These are phyloP conservation scores for Cerastoderma edule DNA, from an alignment of 2,888 invertebrate genomes.

Conservation along the genomic window DNA sequence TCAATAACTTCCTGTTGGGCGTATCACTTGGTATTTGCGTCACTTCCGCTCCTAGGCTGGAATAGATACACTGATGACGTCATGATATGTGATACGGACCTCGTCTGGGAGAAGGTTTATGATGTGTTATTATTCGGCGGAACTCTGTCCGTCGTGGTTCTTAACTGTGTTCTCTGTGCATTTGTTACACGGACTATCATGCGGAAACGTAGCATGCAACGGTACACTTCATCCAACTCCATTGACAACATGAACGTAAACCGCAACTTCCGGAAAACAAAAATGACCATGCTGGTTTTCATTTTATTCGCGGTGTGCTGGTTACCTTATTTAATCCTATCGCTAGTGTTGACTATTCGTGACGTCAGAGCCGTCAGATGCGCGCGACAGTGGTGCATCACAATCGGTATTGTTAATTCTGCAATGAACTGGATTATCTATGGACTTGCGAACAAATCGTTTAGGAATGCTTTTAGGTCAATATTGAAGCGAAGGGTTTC, in stretches of 20 bases:
- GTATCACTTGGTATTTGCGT: slow-evolving; percentile 40
- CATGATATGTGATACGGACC: slow-evolving; percentile 40
- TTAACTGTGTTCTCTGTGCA: slow-evolving; percentile 41
- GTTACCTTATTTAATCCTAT: slow-evolving; percentile 44
- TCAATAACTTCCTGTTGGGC: slow-evolving; percentile 40
- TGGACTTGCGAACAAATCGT: slow-evolving; percentile 48
- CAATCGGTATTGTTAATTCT: slow-evolving; percentile 42
- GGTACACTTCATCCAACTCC: slow-evolving; percentile 28
- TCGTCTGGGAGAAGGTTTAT: slow-evolving; percentile 45
- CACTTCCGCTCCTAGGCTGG: slow-evolving; percentile 43
- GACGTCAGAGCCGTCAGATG: slow-evolving; percentile 25
- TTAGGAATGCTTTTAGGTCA: slow-evolving; percentile 43
- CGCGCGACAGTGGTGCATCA: slow-evolving; percentile 41
- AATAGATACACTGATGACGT: slow-evolving; percentile 37
- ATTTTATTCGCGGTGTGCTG: slow-evolving; percentile 45
- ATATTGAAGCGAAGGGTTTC: slow-evolving; percentile 22
- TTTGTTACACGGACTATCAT: slow-evolving; percentile 37
- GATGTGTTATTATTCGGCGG: slow-evolving; percentile 42
- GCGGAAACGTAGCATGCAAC: slow-evolving; percentile 8
- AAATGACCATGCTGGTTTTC: slow-evolving; percentile 47
- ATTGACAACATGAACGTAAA: slow-evolving; percentile 11
- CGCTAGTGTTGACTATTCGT: slow-evolving; percentile 22
- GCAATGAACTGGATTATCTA: slow-evolving; percentile 57
- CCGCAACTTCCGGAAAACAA: slow-evolving; percentile 35
- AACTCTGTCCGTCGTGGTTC: slow-evolving; percentile 33